A percentile compares a stretch with the other conserved stretches of the same genome.
Conservation (phyloP, 2,113 vertebrate species). For the human region GRCh38 chr18:25708001-25708500, state of each 20-base stretch:
- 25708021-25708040: slow-evolving; percentile 98
- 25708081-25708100: slow-evolving; percentile 99
- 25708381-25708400: slow-evolving; percentile 67
- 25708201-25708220: slow-evolving; percentile 70
- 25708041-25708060: slow-evolving; percentile 98
- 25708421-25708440: neutral
- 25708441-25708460: neutral
- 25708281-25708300: slow-evolving; percentile 42
- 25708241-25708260: slow-evolving; percentile 79
- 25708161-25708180: slow-evolving; percentile 90
- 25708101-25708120: slow-evolving; percentile 98
- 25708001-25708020: slow-evolving; percentile 96
- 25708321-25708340: slow-evolving; percentile 42
- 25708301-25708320: slow-evolving; percentile 43
- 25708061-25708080: slow-evolving; percentile 99
- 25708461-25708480: too few relatives aligned
- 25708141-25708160: slow-evolving; percentile 92
- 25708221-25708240: slow-evolving; percentile 79
- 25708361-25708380: slow-evolving; percentile 71
- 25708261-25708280: slow-evolving; percentile 68
- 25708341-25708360: slow-evolving; percentile 42
- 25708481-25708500: neutral
- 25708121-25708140: slow-evolving; percentile 94
- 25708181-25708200: slow-evolving; percentile 84
- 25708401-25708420: slow-evolving; percentile 70